Base-by-base conservation (phyloP, 2,888 invertebrate species). In the Polyommatus icarus region DNA sequence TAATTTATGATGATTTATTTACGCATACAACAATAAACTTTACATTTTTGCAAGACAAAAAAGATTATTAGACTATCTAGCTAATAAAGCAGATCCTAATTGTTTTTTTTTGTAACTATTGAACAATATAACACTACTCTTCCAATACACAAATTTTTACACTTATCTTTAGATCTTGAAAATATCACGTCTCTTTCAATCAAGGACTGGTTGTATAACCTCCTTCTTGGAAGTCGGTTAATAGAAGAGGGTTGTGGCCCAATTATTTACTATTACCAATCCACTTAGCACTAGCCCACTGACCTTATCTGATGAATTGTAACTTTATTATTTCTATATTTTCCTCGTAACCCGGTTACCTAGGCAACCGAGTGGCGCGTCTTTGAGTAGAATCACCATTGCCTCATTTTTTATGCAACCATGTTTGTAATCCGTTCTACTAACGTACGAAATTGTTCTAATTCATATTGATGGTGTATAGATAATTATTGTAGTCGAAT, bases 311-410 rank as follows among this genome's bases (percentile, higher is more conserved):
- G 79, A 79, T 82, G 81, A 80, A 82, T 80, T 79, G 81, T 82
- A 79, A 79, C 80, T 75, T 83, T 82, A 82, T 82, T 80, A 81
- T 82, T 83, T 82, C 80, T 80, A 83, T 83, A 83, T 83, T 85
- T 86, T 81, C 84, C 85, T 84, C 84, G 82, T 90, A 89, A 89
- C 89, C 90, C 82, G 87, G 85, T 91, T 87, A 91, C 91, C 90
- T 84, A 50, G 85, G 78, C 80, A 81, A 83, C 83, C n/a, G 80
- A 12, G 57, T 24, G 36, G 76, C 76, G 78, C 67, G 76, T 76
- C 81, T 82, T 82, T 79, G 83, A 79, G 71, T 29, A 32, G 46
- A 79, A 78, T 79, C 83, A 85, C 84, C 85, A 85, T 90, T 90
- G 85, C 90, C 88, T 89, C 87, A 87, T 88, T 90, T 90, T 89